Conservation (phyloP, 2,113 vertebrate species). For the Oreochromis tanganicae region DNA sequence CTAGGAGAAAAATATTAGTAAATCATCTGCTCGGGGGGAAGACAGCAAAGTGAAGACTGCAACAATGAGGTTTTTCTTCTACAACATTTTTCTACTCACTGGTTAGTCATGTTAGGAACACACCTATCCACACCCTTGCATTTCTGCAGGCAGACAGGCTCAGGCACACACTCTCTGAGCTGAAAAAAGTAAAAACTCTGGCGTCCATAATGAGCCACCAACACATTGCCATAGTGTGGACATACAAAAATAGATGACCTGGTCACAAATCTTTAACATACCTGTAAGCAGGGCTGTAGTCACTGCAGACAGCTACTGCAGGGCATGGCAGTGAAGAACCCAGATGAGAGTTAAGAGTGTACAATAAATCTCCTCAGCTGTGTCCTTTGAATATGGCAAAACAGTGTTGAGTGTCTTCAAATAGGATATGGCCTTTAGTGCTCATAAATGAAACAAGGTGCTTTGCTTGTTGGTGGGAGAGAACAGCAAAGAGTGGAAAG, state of each 20-base stretch:
- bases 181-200: neutral
- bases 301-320: neutral
- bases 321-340: neutral
- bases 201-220: neutral
- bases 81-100: neutral
- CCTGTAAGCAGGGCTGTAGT: slow-evolving; percentile 21
- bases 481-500: neutral
- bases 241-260: neutral
- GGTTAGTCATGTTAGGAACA: slow-evolving; percentile 19
- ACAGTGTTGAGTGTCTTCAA: neutral
- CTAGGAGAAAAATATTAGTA: neutral
- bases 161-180: slow-evolving; percentile 17
- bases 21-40: neutral
- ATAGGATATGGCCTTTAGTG: slow-evolving; percentile 15
- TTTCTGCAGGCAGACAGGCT: neutral
- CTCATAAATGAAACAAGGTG: slow-evolving; percentile 36
- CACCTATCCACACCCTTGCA: slow-evolving; percentile 21
- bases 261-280: slow-evolving; percentile 6
- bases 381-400: slow-evolving; percentile 18
- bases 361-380: neutral
- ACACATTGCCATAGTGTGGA: neutral
- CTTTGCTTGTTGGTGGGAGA: neutral
- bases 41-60: neutral
- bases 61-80: neutral
- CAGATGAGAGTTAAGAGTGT: neutral